Percentiles rank a stretch among this genome's conserved stretches.
Evolutionary conservation across 2,888 invertebrate species (phyloP).

Genomic region (Drosophila yooni): DNA sequence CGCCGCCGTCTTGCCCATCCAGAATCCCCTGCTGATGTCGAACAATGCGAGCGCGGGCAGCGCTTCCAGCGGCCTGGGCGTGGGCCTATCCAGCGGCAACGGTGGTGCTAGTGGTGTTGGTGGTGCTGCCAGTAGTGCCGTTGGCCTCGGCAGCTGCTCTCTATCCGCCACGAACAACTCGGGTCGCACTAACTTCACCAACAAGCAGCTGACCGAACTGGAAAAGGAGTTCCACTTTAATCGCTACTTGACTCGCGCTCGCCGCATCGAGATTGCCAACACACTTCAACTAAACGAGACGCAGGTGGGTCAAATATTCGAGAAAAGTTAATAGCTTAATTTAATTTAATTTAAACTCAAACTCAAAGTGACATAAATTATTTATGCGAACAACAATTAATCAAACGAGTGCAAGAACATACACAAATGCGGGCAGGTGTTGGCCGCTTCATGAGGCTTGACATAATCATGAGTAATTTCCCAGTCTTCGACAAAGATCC

Average conservation of each 20-base stretch:
- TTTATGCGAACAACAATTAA: neutral
- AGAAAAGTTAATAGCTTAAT: neutral
- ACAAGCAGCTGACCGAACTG: slow-evolving; percentile 99
- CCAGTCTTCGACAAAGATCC: neutral
- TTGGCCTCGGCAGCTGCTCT: slow-evolving; percentile 79
- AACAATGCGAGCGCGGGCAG: slow-evolving; percentile 49
- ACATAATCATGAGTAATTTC: neutral
- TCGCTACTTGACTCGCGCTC: slow-evolving; percentile 98
- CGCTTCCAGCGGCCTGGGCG: slow-evolving; percentile 50
- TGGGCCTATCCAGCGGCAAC: slow-evolving; percentile 84
- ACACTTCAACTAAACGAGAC: slow-evolving; percentile 98
- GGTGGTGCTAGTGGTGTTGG: slow-evolving; percentile 76
- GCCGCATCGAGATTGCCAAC: slow-evolving; percentile 98
- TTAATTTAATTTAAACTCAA: neutral
- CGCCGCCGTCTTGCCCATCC: slow-evolving; percentile 65
- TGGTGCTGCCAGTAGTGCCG: slow-evolving; percentile 29
- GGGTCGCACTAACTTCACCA: slow-evolving; percentile 99
- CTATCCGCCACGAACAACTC: slow-evolving; percentile 89
- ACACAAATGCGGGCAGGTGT: neutral
- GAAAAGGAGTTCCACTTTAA: slow-evolving; percentile 99
- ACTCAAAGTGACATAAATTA: neutral
- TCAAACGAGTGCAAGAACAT: neutral
- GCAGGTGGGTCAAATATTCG: slow-evolving; percentile 86
- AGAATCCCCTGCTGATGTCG: slow-evolving; percentile 75
- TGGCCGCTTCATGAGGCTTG: neutral